Base-by-base conservation (phyloP, 2,888 invertebrate genomes). In the Portevinia maculata region DNA sequence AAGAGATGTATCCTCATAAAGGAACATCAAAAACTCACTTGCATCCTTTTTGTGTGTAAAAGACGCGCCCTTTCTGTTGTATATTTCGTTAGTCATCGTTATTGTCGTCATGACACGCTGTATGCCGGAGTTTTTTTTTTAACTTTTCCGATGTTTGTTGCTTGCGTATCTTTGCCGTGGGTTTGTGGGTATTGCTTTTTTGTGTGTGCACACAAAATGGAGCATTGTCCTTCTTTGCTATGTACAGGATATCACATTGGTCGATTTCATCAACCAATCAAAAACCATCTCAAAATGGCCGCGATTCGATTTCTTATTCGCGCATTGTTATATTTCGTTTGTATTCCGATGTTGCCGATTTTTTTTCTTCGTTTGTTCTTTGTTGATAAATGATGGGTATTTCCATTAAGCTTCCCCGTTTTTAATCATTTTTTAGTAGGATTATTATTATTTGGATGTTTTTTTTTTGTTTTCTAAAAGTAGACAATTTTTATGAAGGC, bases 201-300 rank as follows among this genome's bases (percentile, higher is more conserved):
- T 83, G 76, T 83, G 78, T 78, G 70, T 83, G 78, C 83, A 83
- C 83, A 89, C 86, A 89, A 88, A 89, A 89, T 88, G 87, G 87
- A 88, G 88, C 88, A 89, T 88, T 88, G 87, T 88, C 88, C 87
- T 88, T 86, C 85, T 86, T 85, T 79, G 59, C 84, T 86, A 85
- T 88, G 85, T 86, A 87, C 88, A 86, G 87, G 87, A 89, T 88
- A 88, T 88, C 88, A 90, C 89, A 90, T 90, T 90, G 90, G 90
- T 90, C 90, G 90, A 90, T 89, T 89, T 87, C 87, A 88, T 87
- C 89, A 88, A 90, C 90, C 90, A 90, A 90, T 90, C 89, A 89
- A 88, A 90, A 90, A 85, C 88, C 86, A 88, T 88, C 88, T 89
- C 90, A 90, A 90, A 89, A 90, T 90, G 90, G 90, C 90, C 89